Evolutionary conservation across 1,140 invertebrate species (phyloP).

Genomic region (Lepeophtheirus salmonis): DNA sequence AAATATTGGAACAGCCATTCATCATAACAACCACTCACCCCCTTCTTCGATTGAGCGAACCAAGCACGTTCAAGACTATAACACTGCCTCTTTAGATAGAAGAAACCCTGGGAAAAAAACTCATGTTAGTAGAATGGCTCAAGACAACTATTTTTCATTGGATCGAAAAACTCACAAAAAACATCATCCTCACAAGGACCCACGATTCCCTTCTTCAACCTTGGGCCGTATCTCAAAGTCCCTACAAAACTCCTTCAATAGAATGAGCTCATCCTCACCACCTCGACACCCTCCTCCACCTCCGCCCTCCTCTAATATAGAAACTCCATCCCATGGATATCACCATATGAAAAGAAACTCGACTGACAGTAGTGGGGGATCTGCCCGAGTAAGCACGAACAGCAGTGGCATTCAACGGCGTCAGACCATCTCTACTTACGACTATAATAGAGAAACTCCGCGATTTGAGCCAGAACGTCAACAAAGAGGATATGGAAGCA

Average conservation of each 20-base stretch:
- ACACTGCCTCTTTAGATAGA: neutral
- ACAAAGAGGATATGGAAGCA: neutral
- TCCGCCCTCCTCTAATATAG: neutral
- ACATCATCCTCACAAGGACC: no score
- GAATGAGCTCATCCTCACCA: neutral
- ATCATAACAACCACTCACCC: neutral
- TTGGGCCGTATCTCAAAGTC: neutral
- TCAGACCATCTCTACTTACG: neutral
- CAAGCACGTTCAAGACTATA: neutral
- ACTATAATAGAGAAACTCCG: slow-evolving; percentile 8
- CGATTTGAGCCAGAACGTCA: slow-evolving; percentile 2
- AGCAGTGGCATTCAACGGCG: neutral
- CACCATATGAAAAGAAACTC: neutral
- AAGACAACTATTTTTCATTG: neutral
- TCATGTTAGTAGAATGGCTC: neutral
- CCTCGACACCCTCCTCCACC: neutral
- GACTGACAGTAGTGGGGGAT: neutral
- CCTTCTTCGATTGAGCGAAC: no score
- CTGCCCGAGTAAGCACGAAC: neutral
- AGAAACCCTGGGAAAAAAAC: neutral
- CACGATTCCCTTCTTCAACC: neutral
- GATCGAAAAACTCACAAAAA: neutral
- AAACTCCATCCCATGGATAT: neutral
- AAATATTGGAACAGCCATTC: no score
- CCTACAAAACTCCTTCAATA: neutral